phyloP scores from a whole-genome alignment of 2,113 vertebrate species.

The Trachemys scripta region DNA sequence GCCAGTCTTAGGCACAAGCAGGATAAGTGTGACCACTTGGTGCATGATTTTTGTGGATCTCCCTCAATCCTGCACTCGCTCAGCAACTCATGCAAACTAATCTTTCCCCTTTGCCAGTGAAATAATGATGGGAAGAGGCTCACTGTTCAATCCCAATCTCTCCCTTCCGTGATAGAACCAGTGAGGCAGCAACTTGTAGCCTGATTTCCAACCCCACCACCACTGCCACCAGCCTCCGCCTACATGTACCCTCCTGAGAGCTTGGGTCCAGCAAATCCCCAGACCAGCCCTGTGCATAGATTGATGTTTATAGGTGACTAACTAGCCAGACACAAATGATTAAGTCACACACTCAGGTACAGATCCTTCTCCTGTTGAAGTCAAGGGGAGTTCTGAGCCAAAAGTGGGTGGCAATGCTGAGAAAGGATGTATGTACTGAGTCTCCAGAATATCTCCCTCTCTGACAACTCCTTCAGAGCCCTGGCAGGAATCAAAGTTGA shows the following conservation, averaged over 20 bases:
- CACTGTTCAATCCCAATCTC: background rate
- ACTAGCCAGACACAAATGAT: background rate
- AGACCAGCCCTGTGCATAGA: background rate
- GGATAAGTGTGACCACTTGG: background rate
- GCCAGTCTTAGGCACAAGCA: constrained; percentile 43
- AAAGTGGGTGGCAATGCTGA: background rate
- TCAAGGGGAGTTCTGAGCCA: background rate
- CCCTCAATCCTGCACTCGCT: background rate
- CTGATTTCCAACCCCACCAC: background rate
- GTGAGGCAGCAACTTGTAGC: background rate
- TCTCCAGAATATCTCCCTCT: background rate
- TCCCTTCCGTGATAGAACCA: background rate
- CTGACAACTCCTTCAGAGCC: background rate
- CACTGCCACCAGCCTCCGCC: too few relatives aligned
- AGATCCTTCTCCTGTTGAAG: background rate
- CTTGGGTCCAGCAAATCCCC: background rate
- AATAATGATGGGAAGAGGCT: background rate
- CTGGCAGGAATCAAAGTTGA: background rate
- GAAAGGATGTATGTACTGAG: background rate
- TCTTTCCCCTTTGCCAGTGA: background rate
- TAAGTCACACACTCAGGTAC: background rate
- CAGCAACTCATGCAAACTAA: constrained; percentile 17
- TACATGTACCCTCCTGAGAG: background rate
- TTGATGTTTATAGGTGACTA: background rate
- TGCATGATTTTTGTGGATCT: background rate